A percentile compares a stretch with the other conserved stretches of the same genome.
Conservation (phyloP, 2,797 vertebrate genomes). For the Phoeniculus purpureus region DNA sequence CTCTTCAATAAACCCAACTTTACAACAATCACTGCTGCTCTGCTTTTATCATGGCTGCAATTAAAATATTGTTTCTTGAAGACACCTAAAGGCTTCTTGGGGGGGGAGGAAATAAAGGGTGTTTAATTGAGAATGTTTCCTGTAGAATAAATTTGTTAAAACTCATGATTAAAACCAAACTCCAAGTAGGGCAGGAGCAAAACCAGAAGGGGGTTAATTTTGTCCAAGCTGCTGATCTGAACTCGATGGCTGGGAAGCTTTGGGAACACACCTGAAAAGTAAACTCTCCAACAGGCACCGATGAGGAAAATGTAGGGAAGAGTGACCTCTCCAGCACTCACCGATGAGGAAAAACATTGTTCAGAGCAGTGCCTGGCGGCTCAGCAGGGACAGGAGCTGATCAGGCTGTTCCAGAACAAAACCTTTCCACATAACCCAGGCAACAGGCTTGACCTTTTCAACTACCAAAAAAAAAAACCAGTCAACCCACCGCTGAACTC, state of each 20-base stretch:
- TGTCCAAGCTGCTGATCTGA: not conserved
- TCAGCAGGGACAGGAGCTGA: not conserved
- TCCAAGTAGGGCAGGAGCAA: not conserved
- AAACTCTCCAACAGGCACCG: not conserved
- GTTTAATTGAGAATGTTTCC: slow-evolving; percentile 33
- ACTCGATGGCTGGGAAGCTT: not conserved
- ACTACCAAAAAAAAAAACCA: not conserved
- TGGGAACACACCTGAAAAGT: not conserved
- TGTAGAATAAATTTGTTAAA: slow-evolving; percentile 38
- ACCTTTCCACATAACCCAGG: slow-evolving; percentile 13
- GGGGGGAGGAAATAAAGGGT: not conserved
- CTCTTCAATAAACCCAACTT: slow-evolving; percentile 66
- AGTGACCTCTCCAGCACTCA: not conserved
- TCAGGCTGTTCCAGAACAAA: slow-evolving; percentile 45
- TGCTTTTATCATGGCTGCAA: slow-evolving; percentile 64
- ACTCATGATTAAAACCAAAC: slow-evolving; percentile 38
- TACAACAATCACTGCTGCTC: not conserved
- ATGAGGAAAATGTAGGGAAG: not conserved
- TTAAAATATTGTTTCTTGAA: slow-evolving; percentile 65
- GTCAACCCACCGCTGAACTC: not conserved
- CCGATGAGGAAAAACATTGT: not conserved
- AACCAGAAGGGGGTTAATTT: not conserved
- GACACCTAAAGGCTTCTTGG: slow-evolving; percentile 17
- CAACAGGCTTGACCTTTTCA: slow-evolving; percentile 42
- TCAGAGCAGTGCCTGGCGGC: not conserved